These are phyloP conservation scores for Adelges cooleyi DNA, from an alignment of 1,140 invertebrate species.

Conservation along the genomic window DNA sequence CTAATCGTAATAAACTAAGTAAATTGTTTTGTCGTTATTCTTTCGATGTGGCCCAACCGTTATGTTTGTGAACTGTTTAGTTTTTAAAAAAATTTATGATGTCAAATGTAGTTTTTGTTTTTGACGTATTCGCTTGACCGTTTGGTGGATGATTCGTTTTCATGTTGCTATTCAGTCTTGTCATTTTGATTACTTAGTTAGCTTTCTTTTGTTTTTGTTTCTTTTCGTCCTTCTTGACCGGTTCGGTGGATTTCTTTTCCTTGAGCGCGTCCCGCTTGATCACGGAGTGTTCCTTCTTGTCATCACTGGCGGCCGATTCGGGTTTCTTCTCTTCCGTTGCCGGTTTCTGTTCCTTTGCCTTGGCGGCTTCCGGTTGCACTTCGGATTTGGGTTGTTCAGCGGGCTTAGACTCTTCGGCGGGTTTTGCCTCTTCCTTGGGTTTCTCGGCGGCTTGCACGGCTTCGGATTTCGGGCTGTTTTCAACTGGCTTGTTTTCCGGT, in stretches of 20 bases:
- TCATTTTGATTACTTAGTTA: conserved; percentile 7
- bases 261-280: conserved; percentile 12
- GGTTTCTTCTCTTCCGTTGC: not conserved
- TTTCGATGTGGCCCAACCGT: not conserved
- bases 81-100: no score
- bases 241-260: not conserved
- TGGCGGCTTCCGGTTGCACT: not conserved
- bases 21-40: not conserved
- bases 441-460: conserved; percentile 3
- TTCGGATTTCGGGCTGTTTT: conserved; percentile 4
- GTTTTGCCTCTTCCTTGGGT: not conserved
- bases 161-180: conserved; percentile 24
- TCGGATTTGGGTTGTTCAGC: not conserved
- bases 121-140: not conserved
- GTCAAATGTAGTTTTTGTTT: not conserved
- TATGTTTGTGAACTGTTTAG: no score
- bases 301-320: not conserved
- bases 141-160: conserved; percentile 13
- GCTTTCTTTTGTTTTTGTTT: conserved; percentile 17
- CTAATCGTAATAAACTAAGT: conserved; percentile 6
- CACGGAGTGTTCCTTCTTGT: conserved; percentile 29
- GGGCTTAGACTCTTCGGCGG: conserved; percentile 4
- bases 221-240: conserved; percentile 5
- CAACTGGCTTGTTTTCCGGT: not conserved
- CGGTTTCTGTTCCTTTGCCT: not conserved